Base-by-base conservation (phyloP, 2,113 vertebrate species). In the Garra rufa region DNA sequence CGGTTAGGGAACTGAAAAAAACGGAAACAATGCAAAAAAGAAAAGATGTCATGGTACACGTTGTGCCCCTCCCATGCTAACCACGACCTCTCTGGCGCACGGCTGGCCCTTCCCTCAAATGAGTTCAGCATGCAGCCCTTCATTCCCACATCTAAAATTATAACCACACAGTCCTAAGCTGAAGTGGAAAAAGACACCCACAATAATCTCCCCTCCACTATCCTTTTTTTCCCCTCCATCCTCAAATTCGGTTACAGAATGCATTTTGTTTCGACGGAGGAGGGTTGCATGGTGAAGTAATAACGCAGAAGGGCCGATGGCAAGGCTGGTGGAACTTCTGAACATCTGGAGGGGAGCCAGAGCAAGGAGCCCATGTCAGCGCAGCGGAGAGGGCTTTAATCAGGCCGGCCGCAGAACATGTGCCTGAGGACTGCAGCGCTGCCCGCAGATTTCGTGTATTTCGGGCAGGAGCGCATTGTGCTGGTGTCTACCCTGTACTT, bases 101-200 rank as follows among this genome's bases (percentile, higher is more conserved):
- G 87, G 90, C 81, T 85, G 90, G 90, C 94, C 94, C 91, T 92
- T 92, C 91, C 93, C 92, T 95, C 91, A 93, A 94, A 95, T 94
- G 94, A 94, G 93, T 95, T 95, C 94, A 94, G 88, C 93, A 95
- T 94, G 91, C 91, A 90, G 89, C 89, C 63, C 88, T 91, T 90
- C 91, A 91, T 91, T 91, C 90, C 92, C 92, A 88, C 92, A 94
- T 94, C 94, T 95, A 92, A 96, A 94, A 95, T 95, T 93, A 93
- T 86, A 94, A 93, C 87, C 71, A 84, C 80, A 87, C 85, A 57
- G 90, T 91, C 85, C 61, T 82, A 90, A 75, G 91, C 91, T 85
- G 83, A 94, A 95, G 93, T 93, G 92, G 95, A 95, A 96, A 95
- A 89, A 94, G 92, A 92, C 92, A 94, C 89, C 91, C 91, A 90